Percentiles rank a stretch among this genome's conserved stretches.
Evolutionary conservation across 2,797 vertebrate genomes (phyloP).

Genomic region (Chrysocyon brachyurus): DNA sequence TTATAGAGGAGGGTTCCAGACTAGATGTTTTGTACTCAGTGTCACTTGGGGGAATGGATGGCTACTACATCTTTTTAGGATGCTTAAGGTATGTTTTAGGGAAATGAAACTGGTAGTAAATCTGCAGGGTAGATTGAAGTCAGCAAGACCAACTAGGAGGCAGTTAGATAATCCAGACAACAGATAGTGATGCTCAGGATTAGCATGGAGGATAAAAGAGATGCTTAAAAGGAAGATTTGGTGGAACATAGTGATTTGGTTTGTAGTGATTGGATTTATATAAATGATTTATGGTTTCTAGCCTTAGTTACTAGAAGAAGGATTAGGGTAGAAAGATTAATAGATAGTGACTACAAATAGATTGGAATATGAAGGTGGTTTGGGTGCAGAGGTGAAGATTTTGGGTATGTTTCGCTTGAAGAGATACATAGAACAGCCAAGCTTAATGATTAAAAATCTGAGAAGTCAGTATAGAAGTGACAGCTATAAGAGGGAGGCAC

Average conservation of each 20-base stretch:
- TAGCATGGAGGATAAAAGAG: not conserved
- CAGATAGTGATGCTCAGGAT: not conserved
- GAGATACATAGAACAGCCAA: not conserved
- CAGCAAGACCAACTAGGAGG: not conserved
- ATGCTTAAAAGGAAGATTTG: not conserved
- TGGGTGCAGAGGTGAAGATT: not conserved
- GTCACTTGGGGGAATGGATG: not conserved
- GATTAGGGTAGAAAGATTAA: not conserved
- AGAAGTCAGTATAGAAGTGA: not conserved
- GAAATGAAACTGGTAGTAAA: conserved; percentile 1
- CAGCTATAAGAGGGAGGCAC: no score
- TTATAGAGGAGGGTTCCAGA: not conserved
- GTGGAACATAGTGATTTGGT: not conserved
- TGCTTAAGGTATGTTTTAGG: conserved; percentile 35
- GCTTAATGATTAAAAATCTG: conserved; percentile 43
- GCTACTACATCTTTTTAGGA: not conserved
- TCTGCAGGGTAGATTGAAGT: not conserved
- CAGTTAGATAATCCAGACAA: not conserved
- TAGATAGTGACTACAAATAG: not conserved
- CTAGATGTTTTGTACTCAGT: conserved; percentile 23
- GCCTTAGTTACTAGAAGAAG: not conserved
- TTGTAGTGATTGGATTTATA: conserved; percentile 9
- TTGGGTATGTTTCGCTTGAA: not conserved
- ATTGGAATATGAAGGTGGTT: not conserved
- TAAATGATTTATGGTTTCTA: not conserved